A percentile compares a stretch with the other conserved stretches of the same genome.
Conservation (phyloP, 2,113 vertebrate genomes). For the Sigmodon hispidus region DNA sequence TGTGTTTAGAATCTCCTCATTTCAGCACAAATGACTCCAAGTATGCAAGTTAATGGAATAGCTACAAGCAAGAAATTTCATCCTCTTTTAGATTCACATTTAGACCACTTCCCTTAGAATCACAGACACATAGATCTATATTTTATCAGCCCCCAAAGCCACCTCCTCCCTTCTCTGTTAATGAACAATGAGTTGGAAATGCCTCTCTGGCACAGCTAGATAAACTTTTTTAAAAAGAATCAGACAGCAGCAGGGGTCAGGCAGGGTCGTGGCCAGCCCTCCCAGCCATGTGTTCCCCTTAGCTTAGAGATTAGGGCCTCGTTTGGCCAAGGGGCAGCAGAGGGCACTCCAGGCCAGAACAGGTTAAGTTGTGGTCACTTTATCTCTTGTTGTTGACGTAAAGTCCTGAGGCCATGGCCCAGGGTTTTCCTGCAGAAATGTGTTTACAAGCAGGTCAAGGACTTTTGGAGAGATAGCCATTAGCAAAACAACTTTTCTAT, state of each 20-base stretch:
- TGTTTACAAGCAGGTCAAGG: slow-evolving; percentile 99
- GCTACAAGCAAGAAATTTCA: background rate
- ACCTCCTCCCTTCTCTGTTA: background rate
- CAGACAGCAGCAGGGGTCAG: slow-evolving; percentile 70
- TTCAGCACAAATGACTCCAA: background rate
- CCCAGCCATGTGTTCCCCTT: slow-evolving; percentile 73
- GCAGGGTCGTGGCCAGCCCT: background rate
- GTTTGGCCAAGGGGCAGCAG: slow-evolving; percentile 93
- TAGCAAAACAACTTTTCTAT: slow-evolving; percentile 93
- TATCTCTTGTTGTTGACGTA: slow-evolving; percentile 96
- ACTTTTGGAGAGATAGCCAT: slow-evolving; percentile 97
- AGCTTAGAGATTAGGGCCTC: slow-evolving; percentile 89
- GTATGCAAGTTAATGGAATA: rapidly evolving
- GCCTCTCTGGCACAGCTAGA: background rate
- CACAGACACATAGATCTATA: background rate
- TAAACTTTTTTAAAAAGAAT: background rate
- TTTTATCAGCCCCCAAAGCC: background rate
- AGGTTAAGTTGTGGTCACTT: slow-evolving; percentile 95
- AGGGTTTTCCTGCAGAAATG: slow-evolving; percentile 92
- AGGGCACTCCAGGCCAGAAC: slow-evolving; percentile 96
- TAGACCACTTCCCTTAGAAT: background rate
- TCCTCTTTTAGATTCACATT: background rate
- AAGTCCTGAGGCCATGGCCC: slow-evolving; percentile 90
- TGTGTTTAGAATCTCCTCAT: background rate
- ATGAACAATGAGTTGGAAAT: background rate